Evolutionary conservation across 2,888 invertebrate genomes (phyloP), one percentile per base, ranked within the genome.

Genomic region (Myopa tessellatipennis): DNA sequence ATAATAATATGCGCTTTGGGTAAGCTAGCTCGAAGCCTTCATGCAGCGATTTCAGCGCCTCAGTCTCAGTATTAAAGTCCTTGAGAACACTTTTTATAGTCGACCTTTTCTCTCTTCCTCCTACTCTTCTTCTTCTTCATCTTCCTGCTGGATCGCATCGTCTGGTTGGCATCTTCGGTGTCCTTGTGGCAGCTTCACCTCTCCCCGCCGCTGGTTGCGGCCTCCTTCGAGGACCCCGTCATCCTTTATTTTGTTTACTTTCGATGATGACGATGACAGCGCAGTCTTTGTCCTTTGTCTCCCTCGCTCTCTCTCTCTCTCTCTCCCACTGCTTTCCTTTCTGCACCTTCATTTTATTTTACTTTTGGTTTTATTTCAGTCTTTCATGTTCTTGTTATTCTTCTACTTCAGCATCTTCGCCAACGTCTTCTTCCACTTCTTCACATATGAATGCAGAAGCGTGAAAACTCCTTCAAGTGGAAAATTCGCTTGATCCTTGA

Each of bases 381-480:
- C 45, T n/a, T n/a, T n/a, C n/a, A n/a, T n/a, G n/a, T n/a, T n/a
- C n/a, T n/a, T n/a, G n/a, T n/a, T n/a, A n/a, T 8, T 45, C 45
- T 18, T 61, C 61, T 18, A 14, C 61, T 10, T 45, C 45, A 3
- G 6, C 45, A 45, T 7, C 26, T 4, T 5, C 69, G 16, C 4
- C 45, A 3, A 18, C 68, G 8, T 45, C 45, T 8, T 45, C 45
- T 18, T 61, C 61, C 12, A 14, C 61, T 10, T 45, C 45, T 45
- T 45, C 45, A 45, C 26, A 8, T 58, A 36, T 50, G 63, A 16
- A 68, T 50, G 63, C 38, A 68, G 73, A 79, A 79, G 81, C 80
- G 80, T 82, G 81, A 81, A 80, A 81, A 81, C 73, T 80, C 78
- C 79, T 81, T 81, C 79, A 79, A 81, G 80, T 77, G 81, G 80